These are phyloP conservation scores for Trichonephila clavipes DNA, from an alignment of 1,140 invertebrate genomes.

Conservation along the genomic window DNA sequence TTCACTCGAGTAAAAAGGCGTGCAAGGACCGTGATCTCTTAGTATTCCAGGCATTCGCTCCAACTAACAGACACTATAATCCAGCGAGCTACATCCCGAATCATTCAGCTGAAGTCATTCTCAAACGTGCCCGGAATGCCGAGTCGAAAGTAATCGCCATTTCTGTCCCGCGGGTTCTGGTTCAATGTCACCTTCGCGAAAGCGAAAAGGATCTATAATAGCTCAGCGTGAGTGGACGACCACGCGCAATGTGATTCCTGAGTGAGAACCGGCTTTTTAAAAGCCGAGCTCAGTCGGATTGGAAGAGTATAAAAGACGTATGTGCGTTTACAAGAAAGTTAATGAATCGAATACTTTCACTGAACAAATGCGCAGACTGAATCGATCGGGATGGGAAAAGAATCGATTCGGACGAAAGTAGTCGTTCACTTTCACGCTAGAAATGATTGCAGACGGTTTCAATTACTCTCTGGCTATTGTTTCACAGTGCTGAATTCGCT, in stretches of 20 bases:
- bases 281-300: background rate
- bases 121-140: constrained; percentile 4
- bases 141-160: background rate
- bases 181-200: constrained; percentile 22
- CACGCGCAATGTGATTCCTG: background rate
- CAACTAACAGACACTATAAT: background rate
- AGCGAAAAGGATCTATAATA: background rate
- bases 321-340: background rate
- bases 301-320: background rate
- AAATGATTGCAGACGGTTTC: background rate
- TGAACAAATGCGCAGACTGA: background rate
- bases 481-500: background rate
- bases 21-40: background rate
- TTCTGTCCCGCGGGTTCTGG: background rate
- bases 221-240: background rate
- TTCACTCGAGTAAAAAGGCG: background rate
- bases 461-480: constrained; percentile 6
- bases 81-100: background rate
- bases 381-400: background rate
- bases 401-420: constrained; percentile 14
- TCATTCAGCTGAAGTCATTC: constrained; percentile 27
- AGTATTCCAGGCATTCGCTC: background rate
- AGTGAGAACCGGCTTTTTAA: background rate
- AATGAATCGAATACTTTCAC: constrained; percentile 30
- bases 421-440: background rate